Base-by-base conservation (phyloP, 2,888 invertebrate species). In the Heliconius aoede region DNA sequence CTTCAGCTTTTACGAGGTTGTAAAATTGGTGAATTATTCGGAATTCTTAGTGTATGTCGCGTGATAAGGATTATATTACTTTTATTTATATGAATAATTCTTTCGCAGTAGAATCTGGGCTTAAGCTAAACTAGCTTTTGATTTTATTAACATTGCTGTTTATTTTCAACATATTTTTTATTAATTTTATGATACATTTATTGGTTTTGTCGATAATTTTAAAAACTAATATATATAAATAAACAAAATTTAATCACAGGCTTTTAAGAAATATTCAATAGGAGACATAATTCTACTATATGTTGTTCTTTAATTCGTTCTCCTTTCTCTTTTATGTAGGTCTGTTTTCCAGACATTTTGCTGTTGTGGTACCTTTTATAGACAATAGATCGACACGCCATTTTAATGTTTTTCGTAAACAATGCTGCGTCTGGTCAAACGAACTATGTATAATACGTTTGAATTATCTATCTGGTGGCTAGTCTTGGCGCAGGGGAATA, bases 321-420 rank as follows among this genome's bases (percentile, higher is more conserved):
- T 13, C 15, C 30, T 55, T 30, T 55, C 69, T 30, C 46, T 46
- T 46, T 46, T 21, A 18, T 21, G 30, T 71, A 55, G 32, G 26
- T 75, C 32, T 36, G 69, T 73, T 46, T 72, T 73, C 55, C 40
- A 46, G 60, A 51, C 28, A 62, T 77, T 51, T 72, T 32, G 51
- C 65, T 26, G n/a, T 7, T 51, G 65, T 65, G 30, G 13, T 71
- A 32, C 40, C n/a, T 62, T 71, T 26, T 58, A 40, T 30, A n/a
- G 55, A 77, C 79, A 75, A 79, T 69, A 36, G 71, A 71, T 62
- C 26, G 75, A 36, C 72, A 61, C 79, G 77, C 79, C 79, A 77
- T 76, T 79, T 30, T 69, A 32, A 71, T 77, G 79, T 77, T 9
- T 72, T 13, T 32, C 15, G 51, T 21, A 7, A 60, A 58, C 72